Evolutionary conservation across 2,113 vertebrate genomes (phyloP), one percentile per base, ranked within the genome.

Genomic region (Melanocharis versteri): DNA sequence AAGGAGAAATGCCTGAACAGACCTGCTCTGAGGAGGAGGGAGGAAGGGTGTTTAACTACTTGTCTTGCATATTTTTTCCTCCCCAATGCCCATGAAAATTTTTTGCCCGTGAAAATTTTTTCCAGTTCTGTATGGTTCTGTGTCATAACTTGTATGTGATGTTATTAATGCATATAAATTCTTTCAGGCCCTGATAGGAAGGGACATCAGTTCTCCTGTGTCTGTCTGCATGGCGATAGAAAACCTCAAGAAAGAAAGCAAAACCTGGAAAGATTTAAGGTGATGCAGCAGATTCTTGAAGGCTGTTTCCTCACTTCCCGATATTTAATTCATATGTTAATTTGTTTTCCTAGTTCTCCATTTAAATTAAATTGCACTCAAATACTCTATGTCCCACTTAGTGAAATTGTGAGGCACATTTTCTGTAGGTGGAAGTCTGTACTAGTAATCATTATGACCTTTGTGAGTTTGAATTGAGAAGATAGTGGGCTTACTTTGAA

Each of bases 201-300:
- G 96, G 98, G 98, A 75, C 99, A 99, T 97, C 99, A 99, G 92
- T 98, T 99, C 30, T 99, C 99, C 4, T 99, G 99, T 84, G 99
- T 99, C 23, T 99, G 99, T 97, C 98, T 99, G 65, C 99, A 99
- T 82, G 99, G 99, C 35, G 99, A 99, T 96, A 97, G 99, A 82
- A 99, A 99, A 92, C 99, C 99, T 87, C 98, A 99, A 22, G 99
- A 99, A 96, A 97, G 99, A 91, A 99, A 99, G 93, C 98, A 98
- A 87, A 99, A 99, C 96, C 96, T 99, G 98, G 99, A 99, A 61
- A 98, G 98, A 79, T 99, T 99, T 96, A 99, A 99, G 99, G 99
- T 99, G 95, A 89, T 48, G 23, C 7, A 62, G 9, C 30, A 75
- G 51, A 57, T 58, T 70, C 2, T 77, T 72, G 22, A 51, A 68